Conservation (phyloP, 1,140 invertebrate species). For the Calephelis nemesis region DNA sequence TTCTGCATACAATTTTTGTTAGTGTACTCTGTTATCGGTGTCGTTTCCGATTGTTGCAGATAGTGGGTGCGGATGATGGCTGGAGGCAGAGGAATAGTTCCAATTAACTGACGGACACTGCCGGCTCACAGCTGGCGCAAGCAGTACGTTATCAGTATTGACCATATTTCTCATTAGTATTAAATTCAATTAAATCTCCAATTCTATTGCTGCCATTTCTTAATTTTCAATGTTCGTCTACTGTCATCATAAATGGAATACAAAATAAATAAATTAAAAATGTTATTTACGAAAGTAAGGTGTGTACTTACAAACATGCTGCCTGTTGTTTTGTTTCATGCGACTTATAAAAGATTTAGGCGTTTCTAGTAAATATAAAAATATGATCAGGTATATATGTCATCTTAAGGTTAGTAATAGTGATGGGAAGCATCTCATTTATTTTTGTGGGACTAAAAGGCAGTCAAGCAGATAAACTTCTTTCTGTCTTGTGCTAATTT, state of each 20-base stretch:
- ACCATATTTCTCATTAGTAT: constrained; percentile 3
- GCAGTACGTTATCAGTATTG: constrained; percentile 51
- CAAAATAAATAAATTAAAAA: too few relatives aligned
- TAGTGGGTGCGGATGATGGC: constrained; percentile 74
- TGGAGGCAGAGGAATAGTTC: constrained; percentile 57
- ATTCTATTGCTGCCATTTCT: constrained; percentile 8
- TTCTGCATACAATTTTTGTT: constrained; percentile 30
- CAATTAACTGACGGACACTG: constrained; percentile 74
- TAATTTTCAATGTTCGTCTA: neutral
- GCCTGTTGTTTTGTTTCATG: too few relatives aligned
- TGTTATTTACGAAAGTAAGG: too few relatives aligned
- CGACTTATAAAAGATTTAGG: too few relatives aligned
- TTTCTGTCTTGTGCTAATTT: too few relatives aligned
- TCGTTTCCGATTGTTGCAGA: constrained; percentile 73
- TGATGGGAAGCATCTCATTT: too few relatives aligned
- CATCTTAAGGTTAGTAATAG: too few relatives aligned
- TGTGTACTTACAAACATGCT: too few relatives aligned
- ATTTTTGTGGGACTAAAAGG: too few relatives aligned
- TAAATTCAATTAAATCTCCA: neutral
- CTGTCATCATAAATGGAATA: neutral
- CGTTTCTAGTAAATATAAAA: too few relatives aligned
- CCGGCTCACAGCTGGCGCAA: constrained; percentile 71
- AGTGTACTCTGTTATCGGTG: constrained; percentile 68
- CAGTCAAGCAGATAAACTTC: too few relatives aligned
- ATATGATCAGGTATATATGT: too few relatives aligned